A percentile compares a stretch with the other conserved stretches of the same genome.
These are phyloP conservation scores for Pimephales promelas DNA, from an alignment of 2,113 vertebrate genomes.

Conservation along the genomic window DNA sequence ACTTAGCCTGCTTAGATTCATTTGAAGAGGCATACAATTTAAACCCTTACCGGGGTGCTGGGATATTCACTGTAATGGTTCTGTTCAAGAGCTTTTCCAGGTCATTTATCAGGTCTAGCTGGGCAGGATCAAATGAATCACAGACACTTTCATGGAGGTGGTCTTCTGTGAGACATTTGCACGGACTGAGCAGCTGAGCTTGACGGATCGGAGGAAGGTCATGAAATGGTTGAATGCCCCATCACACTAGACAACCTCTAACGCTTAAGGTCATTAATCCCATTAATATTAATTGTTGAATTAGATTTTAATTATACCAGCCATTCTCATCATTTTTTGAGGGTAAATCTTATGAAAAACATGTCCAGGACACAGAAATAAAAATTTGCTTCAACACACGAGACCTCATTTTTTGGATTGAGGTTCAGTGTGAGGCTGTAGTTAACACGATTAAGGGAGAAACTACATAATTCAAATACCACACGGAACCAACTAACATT, in stretches of 20 bases:
- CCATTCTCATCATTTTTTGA: neutral
- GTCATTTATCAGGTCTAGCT: slow-evolving; percentile 20
- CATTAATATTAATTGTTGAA: slow-evolving; percentile 21
- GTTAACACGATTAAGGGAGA: too few relatives aligned
- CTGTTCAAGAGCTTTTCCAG: neutral
- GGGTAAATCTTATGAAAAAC: neutral
- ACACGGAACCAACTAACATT: neutral
- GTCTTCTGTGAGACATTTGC: neutral
- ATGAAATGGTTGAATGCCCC: slow-evolving; percentile 18
- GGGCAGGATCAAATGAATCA: slow-evolving; percentile 14
- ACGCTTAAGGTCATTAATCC: slow-evolving; percentile 29
- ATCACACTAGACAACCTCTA: slow-evolving; percentile 8
- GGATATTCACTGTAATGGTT: slow-evolving; percentile 1
- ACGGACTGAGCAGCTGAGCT: slow-evolving; percentile 2
- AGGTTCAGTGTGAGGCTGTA: too few relatives aligned
- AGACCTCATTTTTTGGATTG: neutral
- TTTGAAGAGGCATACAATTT: slow-evolving; percentile 8
- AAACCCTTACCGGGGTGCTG: neutral
- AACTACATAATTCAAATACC: too few relatives aligned
- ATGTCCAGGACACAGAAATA: neutral
- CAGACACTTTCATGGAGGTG: slow-evolving; percentile 29
- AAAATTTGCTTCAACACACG: too few relatives aligned
- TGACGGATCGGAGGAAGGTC: slow-evolving; percentile 17
- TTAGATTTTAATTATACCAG: neutral
- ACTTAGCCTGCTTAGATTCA: neutral